Conservation (phyloP, 2,113 vertebrate species). For the Tiliqua scincoides region DNA sequence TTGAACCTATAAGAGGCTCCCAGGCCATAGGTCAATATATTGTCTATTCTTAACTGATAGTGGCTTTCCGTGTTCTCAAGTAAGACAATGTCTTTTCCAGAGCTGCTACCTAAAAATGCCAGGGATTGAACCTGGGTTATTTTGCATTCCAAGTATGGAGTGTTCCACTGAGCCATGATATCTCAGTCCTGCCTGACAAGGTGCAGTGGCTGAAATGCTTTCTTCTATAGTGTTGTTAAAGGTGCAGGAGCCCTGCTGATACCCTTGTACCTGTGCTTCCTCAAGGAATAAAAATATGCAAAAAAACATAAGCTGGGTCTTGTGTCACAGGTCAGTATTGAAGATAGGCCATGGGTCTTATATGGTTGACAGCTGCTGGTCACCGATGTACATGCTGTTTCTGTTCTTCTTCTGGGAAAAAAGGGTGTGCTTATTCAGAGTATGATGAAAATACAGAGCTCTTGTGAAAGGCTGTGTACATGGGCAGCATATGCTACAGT, state of each 20-base stretch:
- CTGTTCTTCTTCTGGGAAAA: not conserved
- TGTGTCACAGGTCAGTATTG: not conserved
- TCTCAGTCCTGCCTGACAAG: not conserved
- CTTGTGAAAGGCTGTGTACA: not conserved
- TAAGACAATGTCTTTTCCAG: no score
- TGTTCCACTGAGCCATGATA: no score
- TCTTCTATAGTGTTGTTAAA: not conserved
- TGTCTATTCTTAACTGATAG: no score
- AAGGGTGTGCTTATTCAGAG: not conserved
- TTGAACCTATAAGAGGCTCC: no score
- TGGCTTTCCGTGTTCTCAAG: no score
- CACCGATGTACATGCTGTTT: not conserved
- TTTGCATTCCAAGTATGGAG: no score
- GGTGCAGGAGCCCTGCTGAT: not conserved
- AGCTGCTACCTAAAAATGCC: no score
- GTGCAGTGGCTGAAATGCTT: not conserved
- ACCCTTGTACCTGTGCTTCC: not conserved
- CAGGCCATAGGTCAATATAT: no score
- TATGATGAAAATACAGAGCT: accelerated
- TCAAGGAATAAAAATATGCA: not conserved
- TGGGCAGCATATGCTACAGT: not conserved
- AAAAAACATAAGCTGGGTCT: not conserved
- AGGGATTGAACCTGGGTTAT: no score
- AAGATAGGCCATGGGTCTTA: not conserved
- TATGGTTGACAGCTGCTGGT: not conserved